Evolutionary conservation across 2,113 vertebrate species (phyloP), one percentile per base, ranked within the genome.

Genomic region (Tonatia bakeri): DNA sequence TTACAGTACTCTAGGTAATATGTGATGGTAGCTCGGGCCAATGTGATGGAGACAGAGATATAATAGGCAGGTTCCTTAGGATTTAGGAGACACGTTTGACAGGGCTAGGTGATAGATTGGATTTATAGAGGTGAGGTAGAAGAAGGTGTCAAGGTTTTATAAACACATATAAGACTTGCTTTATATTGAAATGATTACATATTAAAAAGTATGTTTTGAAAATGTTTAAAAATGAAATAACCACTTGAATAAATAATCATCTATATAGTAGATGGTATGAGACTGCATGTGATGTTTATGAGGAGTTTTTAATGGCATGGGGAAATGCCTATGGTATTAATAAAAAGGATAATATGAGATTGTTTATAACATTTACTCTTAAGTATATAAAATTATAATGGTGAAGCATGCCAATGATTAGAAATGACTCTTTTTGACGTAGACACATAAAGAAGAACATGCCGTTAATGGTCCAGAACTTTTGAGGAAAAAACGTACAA

Each of bases 401-500:
- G 17, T 79, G 24, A 94, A 86, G 31, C 54, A 90, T 76, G 8
- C 38, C 83, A 38, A 50, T 96, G n/a, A 69, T 91, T 69, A 96
- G 73, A 96, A 95, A 92, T 93, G 38, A 83, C n/a, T 92, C 40
- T 95, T 81, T 96, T 77, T 95, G 87, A 31, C 20, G 9, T 70
- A 99, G 98, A 97, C 97, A 75, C 96, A 95, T 96, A 85, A 95
- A 88, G 97, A 98, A 93, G 97, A 98, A 72, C 97, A 97, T 79
- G 95, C 96, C 90, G 91, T 82, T 17, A 96, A 93, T 33, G 98
- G 98, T 69, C 99, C 99, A 31, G 98, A 99, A 94, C 97, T 99
- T 95, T 97, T 99, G 96, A 99, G 99, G 96, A 99, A 90, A 95
- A 99, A 99, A 56, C 99, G 99, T 95, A 99, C 99, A 13, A 98